Evolutionary conservation across 2,888 invertebrate genomes (phyloP), one percentile per base, ranked within the genome.

Genomic region (Galeruca laticollis): DNA sequence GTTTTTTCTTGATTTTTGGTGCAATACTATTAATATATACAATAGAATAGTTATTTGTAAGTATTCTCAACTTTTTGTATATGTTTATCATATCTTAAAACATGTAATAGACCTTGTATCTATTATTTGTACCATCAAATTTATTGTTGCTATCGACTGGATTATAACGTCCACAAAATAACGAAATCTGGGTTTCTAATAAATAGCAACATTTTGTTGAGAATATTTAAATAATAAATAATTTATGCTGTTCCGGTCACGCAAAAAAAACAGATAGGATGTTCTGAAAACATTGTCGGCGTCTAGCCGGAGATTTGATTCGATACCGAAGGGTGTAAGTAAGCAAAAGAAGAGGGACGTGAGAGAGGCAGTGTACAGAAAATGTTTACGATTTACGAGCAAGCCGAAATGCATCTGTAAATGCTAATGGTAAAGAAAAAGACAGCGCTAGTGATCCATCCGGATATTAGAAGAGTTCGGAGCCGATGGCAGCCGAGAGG

Each of bases 381-480:
- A 81, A 81, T 82, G 83, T 83, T 84, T 83, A 83, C 83, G 83
- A 83, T 83, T 84, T 83, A 83, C 77, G 82, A 80, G 78, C 77
- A 78, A 79, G 73, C 76, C 68, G 66, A 70, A 70, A 68, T 73
- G 73, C 73, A 77, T 76, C 76, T 75, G 76, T 71, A 74, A 76
- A 72, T 75, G 78, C 77, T 78, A 80, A 81, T 80, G 81, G 77
- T 80, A 75, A 78, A 77, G 77, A 83, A 77, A 68, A 76, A 76
- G 68, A 68, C 68, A 68, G 62, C 54, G 43, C 64, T 64, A 43
- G 79, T 74, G 78, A 82, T 78, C 79, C 83, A 83, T 84, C 82
- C 84, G 83, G 82, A 84, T 83, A 84, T 84, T 83, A 84, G 82
- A 84, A 84, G 83, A 83, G 83, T 83, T 83, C 82, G 80, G 81